Evolutionary conservation across 2,113 vertebrate species (phyloP).

Genomic region (Brachionichthys hirsutus): DNA sequence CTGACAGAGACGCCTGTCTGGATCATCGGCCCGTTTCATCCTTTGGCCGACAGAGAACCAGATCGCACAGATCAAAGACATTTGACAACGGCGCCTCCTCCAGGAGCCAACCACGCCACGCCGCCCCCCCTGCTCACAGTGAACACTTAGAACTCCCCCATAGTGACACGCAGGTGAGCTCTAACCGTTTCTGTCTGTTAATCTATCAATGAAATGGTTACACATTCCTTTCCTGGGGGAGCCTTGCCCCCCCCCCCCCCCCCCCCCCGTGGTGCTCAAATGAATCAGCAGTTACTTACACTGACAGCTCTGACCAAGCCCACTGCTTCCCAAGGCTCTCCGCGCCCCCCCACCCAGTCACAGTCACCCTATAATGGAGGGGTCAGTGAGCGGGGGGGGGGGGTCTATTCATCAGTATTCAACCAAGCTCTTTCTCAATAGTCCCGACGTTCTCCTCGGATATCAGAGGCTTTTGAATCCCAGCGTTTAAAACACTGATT

Average conservation of each 20-base stretch:
- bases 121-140: conserved; percentile 33
- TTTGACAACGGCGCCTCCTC: conserved; percentile 58
- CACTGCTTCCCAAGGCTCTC: conserved; percentile 66
- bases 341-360: conserved; percentile 65
- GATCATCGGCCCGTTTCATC: conserved; percentile 29
- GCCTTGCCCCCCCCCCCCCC: conserved; percentile 42
- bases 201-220: conserved; percentile 55
- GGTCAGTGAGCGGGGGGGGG: conserved; percentile 74
- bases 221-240: conserved; percentile 62
- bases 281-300: conserved; percentile 80
- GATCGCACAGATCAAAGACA: conserved; percentile 69
- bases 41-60: conserved; percentile 43
- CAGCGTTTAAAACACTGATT: conserved; percentile 67
- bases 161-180: conserved; percentile 68
- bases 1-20: conserved; percentile 43
- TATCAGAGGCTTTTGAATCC: conserved; percentile 61
- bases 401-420: conserved; percentile 72
- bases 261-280: conserved; percentile 70
- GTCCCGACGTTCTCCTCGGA: conserved; percentile 62
- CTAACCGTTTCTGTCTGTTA: not conserved
- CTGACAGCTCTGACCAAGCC: conserved; percentile 74
- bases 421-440: conserved; percentile 62
- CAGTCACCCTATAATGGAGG: conserved; percentile 73
- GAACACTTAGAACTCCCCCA: conserved; percentile 51
- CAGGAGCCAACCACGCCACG: conserved; percentile 38